Conservation (phyloP, 92 coral and sea anemone species). For the Porites divaricata region DNA sequence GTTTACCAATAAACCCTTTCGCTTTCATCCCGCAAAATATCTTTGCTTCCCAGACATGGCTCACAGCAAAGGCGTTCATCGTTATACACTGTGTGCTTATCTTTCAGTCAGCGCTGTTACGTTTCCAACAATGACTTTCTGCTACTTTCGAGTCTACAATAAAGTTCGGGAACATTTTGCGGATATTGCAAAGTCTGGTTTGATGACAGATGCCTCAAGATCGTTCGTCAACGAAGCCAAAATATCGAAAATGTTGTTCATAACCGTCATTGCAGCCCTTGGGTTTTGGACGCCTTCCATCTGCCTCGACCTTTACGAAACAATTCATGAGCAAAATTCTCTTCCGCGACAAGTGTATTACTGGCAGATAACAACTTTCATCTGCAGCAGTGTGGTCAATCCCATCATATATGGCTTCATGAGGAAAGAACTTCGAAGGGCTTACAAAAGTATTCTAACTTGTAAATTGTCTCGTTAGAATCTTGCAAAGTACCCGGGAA, state of each 20-base stretch:
- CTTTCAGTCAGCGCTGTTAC: background rate
- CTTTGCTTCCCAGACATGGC: slow-evolving; percentile 28
- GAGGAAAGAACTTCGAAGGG: slow-evolving; percentile 31
- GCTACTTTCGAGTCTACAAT: slow-evolving; percentile 36
- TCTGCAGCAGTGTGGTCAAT: slow-evolving; percentile 31
- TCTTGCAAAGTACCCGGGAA: too few species aligned
- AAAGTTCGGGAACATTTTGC: slow-evolving; percentile 28
- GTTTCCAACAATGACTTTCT: slow-evolving; percentile 18
- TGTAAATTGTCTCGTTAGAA: background rate
- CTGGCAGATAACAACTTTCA: slow-evolving; percentile 13
- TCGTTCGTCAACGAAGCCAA: slow-evolving; percentile 31
- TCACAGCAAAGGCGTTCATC: background rate
- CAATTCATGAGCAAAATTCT: slow-evolving; percentile 11
- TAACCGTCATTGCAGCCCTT: slow-evolving; percentile 21
- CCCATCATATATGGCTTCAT: slow-evolving; percentile 39
- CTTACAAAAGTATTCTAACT: slow-evolving; percentile 22
- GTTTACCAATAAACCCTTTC: slow-evolving; percentile 15
- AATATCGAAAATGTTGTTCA: slow-evolving; percentile 31
- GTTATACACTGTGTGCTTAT: slow-evolving; percentile 8
- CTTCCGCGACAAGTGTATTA: slow-evolving; percentile 33
- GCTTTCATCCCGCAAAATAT: slow-evolving; percentile 35
- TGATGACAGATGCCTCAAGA: background rate
- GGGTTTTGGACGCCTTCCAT: slow-evolving; percentile 31
- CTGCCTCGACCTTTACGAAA: slow-evolving; percentile 24
- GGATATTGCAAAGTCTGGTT: slow-evolving; percentile 21